Percentiles rank a stretch among this genome's conserved stretches.
Conservation (phyloP, 2,113 vertebrate genomes). For the Tympanuchus pallidicinctus region DNA sequence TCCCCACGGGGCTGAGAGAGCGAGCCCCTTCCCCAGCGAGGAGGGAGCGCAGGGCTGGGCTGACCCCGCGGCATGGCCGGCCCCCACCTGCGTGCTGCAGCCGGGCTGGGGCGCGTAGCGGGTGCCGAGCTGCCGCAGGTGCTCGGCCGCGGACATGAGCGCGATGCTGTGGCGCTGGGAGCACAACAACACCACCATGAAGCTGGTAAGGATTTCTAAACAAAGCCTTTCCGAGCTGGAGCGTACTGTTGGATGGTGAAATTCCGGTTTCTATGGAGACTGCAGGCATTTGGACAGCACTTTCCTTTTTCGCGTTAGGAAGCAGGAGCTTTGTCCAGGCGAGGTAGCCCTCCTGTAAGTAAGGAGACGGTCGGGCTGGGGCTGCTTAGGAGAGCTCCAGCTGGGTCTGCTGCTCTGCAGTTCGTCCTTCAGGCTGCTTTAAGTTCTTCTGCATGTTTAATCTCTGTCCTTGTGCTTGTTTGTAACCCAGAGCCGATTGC, state of each 20-base stretch:
- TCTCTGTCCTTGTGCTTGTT: neutral
- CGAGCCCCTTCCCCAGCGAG: neutral
- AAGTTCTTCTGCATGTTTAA: neutral
- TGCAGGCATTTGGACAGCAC: neutral
- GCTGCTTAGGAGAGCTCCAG: neutral
- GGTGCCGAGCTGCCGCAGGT: conserved; percentile 69
- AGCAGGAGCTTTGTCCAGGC: neutral
- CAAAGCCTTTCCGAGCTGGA: neutral
- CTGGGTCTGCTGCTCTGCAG: neutral
- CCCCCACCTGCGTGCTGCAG: no score
- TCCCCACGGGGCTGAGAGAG: neutral
- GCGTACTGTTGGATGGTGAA: rapidly evolving
- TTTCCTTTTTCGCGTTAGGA: neutral
- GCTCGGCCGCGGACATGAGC: conserved; percentile 80
- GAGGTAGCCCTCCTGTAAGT: neutral
- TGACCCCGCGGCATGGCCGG: no score
- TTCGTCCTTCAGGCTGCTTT: neutral
- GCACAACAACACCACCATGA: conserved; percentile 90
- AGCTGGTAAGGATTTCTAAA: conserved; percentile 85
- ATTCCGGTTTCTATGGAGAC: neutral
- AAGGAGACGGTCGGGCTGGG: neutral
- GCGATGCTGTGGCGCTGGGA: conserved; percentile 92
- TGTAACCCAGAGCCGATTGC: neutral
- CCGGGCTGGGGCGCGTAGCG: no score
- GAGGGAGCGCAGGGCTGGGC: neutral